Percentiles rank a stretch among this genome's conserved stretches.
phyloP scores from a whole-genome alignment of 2,888 invertebrate species.

The Lochmaea capreae region DNA sequence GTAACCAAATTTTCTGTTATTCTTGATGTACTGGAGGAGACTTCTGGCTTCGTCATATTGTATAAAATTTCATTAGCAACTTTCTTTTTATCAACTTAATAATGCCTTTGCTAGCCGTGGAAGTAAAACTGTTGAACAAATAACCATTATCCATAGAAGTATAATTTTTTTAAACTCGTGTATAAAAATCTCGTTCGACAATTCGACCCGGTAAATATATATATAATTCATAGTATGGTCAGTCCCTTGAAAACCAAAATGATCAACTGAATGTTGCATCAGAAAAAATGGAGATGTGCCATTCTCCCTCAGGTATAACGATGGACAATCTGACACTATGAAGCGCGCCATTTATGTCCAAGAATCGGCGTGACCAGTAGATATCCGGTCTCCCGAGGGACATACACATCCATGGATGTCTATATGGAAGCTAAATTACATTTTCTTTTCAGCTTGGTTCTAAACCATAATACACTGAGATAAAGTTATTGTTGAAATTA shows the following conservation, averaged over 20 bases:
- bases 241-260: slow-evolving; percentile 6
- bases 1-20: too few species aligned
- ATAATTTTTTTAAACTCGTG: not conserved
- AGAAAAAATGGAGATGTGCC: slow-evolving; percentile 17
- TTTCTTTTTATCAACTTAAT: too few species aligned
- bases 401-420: slow-evolving; percentile 45
- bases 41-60: too few species aligned
- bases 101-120: too few species aligned
- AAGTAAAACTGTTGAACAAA: too few species aligned
- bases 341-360: slow-evolving; percentile 47
- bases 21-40: too few species aligned
- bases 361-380: slow-evolving; percentile 40
- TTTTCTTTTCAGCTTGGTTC: slow-evolving; percentile 38
- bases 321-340: slow-evolving; percentile 47
- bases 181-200: not conserved
- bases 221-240: slow-evolving; percentile 25
- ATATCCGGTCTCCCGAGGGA: slow-evolving; percentile 44
- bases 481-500: not conserved
- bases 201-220: slow-evolving; percentile 11
- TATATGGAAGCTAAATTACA: slow-evolving; percentile 46
- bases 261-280: slow-evolving; percentile 26
- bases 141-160: too few species aligned
- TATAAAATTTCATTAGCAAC: too few species aligned
- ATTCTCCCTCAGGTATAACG: slow-evolving; percentile 36
- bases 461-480: slow-evolving; percentile 35